Evolutionary conservation across 2,888 invertebrate genomes (phyloP).

Genomic region (Eupithecia inturbata): DNA sequence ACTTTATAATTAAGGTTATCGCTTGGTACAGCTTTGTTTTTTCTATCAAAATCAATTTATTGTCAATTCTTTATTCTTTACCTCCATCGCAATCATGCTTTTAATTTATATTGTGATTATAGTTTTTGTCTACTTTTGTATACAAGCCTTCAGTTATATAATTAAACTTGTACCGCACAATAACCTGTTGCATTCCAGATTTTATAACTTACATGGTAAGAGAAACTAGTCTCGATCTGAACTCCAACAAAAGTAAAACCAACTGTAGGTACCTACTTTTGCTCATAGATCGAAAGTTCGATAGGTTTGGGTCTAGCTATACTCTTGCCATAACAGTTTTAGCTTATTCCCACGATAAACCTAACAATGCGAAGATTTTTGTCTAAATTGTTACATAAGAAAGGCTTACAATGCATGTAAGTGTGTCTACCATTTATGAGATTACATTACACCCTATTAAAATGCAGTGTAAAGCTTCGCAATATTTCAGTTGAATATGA

Average conservation of each 20-base stretch:
- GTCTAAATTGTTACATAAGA: constrained; percentile 29
- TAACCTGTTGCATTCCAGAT: constrained; percentile 26
- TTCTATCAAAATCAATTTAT: constrained; percentile 8
- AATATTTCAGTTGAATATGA: constrained; percentile 5
- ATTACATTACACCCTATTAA: constrained; percentile 11
- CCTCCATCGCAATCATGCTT: constrained; percentile 3
- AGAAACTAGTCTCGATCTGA: constrained; percentile 41
- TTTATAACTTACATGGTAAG: constrained; percentile 36
- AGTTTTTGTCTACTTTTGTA: constrained; percentile 14
- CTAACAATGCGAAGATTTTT: constrained; percentile 23
- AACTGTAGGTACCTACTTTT: constrained; percentile 37
- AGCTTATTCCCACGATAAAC: constrained; percentile 48
- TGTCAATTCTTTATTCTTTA: background rate
- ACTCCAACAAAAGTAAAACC: constrained; percentile 55
- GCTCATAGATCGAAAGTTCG: constrained; percentile 56
- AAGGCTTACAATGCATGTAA: constrained; percentile 19
- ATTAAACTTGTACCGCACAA: constrained; percentile 27
- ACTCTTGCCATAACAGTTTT: constrained; percentile 42
- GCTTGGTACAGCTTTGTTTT: background rate
- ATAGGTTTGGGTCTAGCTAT: constrained; percentile 44
- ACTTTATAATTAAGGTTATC: constrained; percentile 32
- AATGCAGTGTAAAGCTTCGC: background rate
- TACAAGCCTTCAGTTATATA: constrained; percentile 26
- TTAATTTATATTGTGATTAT: constrained; percentile 18
- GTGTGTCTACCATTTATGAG: constrained; percentile 10